Conservation (phyloP, 2,888 invertebrate genomes). For the Atethmia centrago region DNA sequence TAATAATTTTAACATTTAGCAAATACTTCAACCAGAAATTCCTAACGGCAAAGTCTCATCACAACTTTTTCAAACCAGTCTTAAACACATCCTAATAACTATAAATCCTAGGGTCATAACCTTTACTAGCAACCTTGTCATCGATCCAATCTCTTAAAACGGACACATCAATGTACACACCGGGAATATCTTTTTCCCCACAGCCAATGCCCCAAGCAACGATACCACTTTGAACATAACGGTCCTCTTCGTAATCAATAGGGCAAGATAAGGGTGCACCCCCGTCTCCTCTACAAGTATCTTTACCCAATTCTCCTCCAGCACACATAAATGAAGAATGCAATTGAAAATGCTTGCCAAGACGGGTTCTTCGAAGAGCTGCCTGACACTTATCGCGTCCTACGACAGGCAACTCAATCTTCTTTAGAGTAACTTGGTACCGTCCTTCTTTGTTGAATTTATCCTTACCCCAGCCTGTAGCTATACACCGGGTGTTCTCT, state of each 20-base stretch:
- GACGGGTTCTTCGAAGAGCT: conserved; percentile 91
- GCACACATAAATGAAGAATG: conserved; percentile 94
- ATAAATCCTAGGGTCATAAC: conserved; percentile 81
- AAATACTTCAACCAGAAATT: background rate
- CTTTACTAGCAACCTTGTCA: conserved; percentile 86
- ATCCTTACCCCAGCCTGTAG: conserved; percentile 95
- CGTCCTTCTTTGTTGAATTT: conserved; percentile 91
- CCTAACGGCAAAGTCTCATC: no score
- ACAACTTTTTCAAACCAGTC: background rate
- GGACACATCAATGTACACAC: conserved; percentile 94
- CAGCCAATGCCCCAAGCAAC: conserved; percentile 96
- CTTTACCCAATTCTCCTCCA: conserved; percentile 93
- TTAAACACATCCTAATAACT: conserved; percentile 40
- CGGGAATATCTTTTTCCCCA: conserved; percentile 92
- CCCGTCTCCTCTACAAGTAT: conserved; percentile 94
- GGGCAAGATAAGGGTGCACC: conserved; percentile 95
- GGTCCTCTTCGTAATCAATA: conserved; percentile 80
- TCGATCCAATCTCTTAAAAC: conserved; percentile 93
- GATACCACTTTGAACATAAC: conserved; percentile 90
- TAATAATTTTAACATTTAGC: background rate
- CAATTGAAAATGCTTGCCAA: conserved; percentile 92
- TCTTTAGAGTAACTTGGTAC: conserved; percentile 92
- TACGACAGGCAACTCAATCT: conserved; percentile 93
- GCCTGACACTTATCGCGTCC: conserved; percentile 83
- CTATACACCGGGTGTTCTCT: conserved; percentile 90